A percentile compares a stretch with the other conserved stretches of the same genome.
phyloP scores from a whole-genome alignment of 2,113 vertebrate genomes.

The Phycodurus eques region DNA sequence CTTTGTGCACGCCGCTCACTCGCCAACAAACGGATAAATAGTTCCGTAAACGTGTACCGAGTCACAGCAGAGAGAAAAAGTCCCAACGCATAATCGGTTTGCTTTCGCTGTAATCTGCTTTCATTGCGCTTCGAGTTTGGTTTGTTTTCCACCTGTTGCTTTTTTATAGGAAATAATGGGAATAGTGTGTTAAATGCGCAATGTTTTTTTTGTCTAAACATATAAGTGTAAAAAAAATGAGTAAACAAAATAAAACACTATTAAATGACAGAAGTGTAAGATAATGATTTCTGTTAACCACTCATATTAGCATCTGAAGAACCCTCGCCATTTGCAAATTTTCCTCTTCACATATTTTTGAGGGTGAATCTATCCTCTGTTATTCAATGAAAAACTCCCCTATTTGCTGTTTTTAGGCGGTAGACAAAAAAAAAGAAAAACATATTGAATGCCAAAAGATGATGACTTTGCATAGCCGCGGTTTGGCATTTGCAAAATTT shows the following conservation, averaged over 20 bases:
- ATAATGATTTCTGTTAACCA: too few species aligned
- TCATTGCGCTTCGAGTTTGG: slow-evolving; percentile 22
- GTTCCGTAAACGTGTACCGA: slow-evolving; percentile 68
- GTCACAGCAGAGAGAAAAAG: slow-evolving; percentile 60
- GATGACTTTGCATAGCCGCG: too few species aligned
- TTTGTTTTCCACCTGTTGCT: slow-evolving; percentile 14
- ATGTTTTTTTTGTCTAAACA: not conserved
- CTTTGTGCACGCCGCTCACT: slow-evolving; percentile 65
- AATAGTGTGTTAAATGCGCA: not conserved
- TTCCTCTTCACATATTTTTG: too few species aligned
- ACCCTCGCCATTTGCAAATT: too few species aligned
- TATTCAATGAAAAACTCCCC: too few species aligned
- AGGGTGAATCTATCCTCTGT: too few species aligned
- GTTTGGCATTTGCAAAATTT: too few species aligned
- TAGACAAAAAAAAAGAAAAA: too few species aligned
- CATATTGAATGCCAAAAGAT: too few species aligned
- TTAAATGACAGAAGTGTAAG: not conserved
- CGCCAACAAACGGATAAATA: slow-evolving; percentile 65
- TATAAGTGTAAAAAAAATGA: not conserved
- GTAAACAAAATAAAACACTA: not conserved
- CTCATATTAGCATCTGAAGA: too few species aligned
- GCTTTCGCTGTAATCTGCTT: slow-evolving; percentile 62
- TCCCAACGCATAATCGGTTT: slow-evolving; percentile 58
- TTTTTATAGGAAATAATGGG: not conserved
- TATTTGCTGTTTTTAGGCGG: too few species aligned